Base-by-base conservation (phyloP, 2,797 vertebrate genomes). In the Ptychobarbus kaznakovi region DNA sequence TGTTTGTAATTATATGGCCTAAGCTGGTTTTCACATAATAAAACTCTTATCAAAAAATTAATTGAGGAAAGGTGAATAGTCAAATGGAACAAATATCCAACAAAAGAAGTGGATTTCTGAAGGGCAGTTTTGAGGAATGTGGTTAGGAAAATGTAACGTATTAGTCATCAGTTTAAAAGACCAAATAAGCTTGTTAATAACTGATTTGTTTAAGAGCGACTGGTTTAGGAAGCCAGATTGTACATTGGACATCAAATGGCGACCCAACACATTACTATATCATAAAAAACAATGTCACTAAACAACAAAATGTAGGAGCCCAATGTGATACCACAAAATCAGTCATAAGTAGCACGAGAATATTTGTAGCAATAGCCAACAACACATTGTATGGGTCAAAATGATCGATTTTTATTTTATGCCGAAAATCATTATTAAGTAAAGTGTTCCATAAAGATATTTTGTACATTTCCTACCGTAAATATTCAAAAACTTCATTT, bases 1-100 rank as follows among this genome's bases (percentile, higher is more conserved):
- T 91, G 90, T 93, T 93, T 89, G 88, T 91, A 89, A 93, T 94
- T 91, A 88, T 82, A 86, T 84, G 82, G 82, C 77, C 89, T 65
- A 86, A 77, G 20, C 58, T 88, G 89, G 92, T 40, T 74, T 74
- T 73, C 87, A 73, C 72, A 58, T 86, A 69, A 63, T n/a, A 66
- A 38, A 82, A 84, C 22, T 56, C 61, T 74, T 74, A 82, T 82
- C 66, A 46, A 80, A 69, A 35, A 53, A 0, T 51, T 78, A 79
- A 74, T 87, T 56, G 79, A 38, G 53, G 66, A 77, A 70, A 56
- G 20, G 18, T 58, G n/a, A 72, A 15, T 38, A 32, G 51, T n/a
- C 8, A 25, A 80, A 12, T 2, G 38, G 38, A 15, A 49, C 49
- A 22, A 13, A 38, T 13, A 38, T 53, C 32, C 32, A 38, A 56